Percentiles rank a stretch among this genome's conserved stretches.
Conservation (phyloP, 2,888 invertebrate genomes). For the Ichneumoninae sp. region DNA sequence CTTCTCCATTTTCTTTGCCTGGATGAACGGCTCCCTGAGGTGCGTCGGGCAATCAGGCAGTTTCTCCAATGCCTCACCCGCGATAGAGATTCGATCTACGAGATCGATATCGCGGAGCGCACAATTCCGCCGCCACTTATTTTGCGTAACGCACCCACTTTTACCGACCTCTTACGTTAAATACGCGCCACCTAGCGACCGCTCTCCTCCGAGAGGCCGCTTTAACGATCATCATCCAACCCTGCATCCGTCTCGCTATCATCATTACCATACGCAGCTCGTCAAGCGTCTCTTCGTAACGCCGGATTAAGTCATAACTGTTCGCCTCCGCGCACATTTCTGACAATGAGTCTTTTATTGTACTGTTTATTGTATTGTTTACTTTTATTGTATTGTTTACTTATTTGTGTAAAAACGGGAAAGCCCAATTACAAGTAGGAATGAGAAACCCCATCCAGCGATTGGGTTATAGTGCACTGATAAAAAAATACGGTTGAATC, state of each 20-base stretch:
- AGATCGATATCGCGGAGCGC: conserved; percentile 75
- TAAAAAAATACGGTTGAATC: too few species aligned
- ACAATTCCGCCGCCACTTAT: conserved; percentile 65
- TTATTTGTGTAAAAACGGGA: too few species aligned
- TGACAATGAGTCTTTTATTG: background rate
- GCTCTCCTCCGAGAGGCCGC: conserved; percentile 46
- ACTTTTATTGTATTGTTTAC: too few species aligned
- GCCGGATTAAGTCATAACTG: conserved; percentile 80
- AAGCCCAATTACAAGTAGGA: too few species aligned
- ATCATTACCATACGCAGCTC: conserved; percentile 55
- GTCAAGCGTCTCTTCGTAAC: conserved; percentile 73
- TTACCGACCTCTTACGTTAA: conserved; percentile 65
- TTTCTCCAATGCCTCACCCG: conserved; percentile 57
- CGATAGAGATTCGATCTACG: conserved; percentile 71
- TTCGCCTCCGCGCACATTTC: conserved; percentile 56
- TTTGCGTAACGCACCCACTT: conserved; percentile 76
- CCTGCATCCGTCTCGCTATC: background rate
- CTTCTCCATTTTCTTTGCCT: conserved; percentile 4
- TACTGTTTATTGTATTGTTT: too few species aligned
- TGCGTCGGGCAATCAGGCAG: conserved; percentile 43
- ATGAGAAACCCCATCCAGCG: too few species aligned
- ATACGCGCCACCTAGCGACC: conserved; percentile 41
- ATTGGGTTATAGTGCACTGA: too few species aligned
- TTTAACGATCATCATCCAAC: conserved; percentile 35
- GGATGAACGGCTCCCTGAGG: conserved; percentile 48